phyloP scores from a whole-genome alignment of 2,888 invertebrate genomes.

The Patella depressa region DNA sequence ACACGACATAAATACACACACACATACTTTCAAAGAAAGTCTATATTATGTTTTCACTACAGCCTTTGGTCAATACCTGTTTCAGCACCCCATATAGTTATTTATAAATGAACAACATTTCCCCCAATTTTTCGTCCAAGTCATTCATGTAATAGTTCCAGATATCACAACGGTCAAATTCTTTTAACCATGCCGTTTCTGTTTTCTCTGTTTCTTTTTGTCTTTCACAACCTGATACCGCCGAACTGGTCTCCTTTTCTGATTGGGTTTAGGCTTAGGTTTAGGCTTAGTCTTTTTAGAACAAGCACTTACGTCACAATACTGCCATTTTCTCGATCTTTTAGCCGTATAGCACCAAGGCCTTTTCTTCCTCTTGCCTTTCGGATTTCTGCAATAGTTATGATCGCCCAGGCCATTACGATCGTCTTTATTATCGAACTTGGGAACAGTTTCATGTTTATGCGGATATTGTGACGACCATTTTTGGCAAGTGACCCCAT shows the following conservation, averaged over 20 bases:
- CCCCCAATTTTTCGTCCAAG: no score
- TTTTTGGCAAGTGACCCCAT: slow-evolving; percentile 63
- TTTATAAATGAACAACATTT: no score
- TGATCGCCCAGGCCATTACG: slow-evolving; percentile 66
- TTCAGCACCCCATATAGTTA: no score
- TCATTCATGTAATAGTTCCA: no score
- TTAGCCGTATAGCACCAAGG: slow-evolving; percentile 75
- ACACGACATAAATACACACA: no score
- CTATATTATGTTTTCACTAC: no score
- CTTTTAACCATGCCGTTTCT: not conserved
- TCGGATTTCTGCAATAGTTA: slow-evolving; percentile 76
- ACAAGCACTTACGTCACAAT: slow-evolving; percentile 63
- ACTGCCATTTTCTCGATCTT: slow-evolving; percentile 56
- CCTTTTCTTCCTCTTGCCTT: slow-evolving; percentile 61
- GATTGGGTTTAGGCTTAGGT: not conserved
- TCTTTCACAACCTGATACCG: no score
- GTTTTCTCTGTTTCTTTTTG: not conserved
- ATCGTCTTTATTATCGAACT: slow-evolving; percentile 19
- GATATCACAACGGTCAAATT: no score
- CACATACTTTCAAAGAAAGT: no score
- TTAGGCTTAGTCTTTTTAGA: slow-evolving; percentile 23
- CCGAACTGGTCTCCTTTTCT: no score
- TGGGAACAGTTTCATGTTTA: slow-evolving; percentile 47
- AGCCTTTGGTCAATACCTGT: no score
- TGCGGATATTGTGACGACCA: slow-evolving; percentile 66